phyloP scores from a whole-genome alignment of 1,140 invertebrate genomes.

The Steinernema feltiae region DNA sequence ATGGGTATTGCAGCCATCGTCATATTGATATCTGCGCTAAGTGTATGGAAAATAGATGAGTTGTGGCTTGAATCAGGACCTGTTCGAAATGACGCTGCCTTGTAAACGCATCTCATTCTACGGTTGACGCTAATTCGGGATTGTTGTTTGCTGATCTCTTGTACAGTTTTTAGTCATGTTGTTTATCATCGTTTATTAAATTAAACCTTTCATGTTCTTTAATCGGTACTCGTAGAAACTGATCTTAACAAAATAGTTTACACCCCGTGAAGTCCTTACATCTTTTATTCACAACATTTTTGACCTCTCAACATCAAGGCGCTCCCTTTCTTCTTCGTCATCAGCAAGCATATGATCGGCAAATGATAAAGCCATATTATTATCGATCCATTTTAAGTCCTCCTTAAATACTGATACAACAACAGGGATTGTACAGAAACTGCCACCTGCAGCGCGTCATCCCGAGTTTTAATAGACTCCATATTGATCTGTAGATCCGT shows the following conservation, averaged over 20 bases:
- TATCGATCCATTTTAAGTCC: slow-evolving; percentile 63
- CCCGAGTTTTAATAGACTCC: neutral
- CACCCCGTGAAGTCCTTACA: too few species aligned
- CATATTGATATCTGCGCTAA: neutral
- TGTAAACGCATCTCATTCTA: neutral
- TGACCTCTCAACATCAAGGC: neutral
- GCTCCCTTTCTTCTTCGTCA: slow-evolving; percentile 62
- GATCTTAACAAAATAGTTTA: too few species aligned
- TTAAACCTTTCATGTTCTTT: neutral
- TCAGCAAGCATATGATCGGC: slow-evolving; percentile 61
- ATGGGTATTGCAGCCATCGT: neutral
- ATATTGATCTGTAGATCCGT: slow-evolving; percentile 25
- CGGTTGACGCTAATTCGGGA: neutral
- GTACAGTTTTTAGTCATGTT: too few species aligned
- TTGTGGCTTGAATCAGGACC: neutral
- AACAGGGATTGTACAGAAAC: neutral
- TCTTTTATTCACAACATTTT: neutral
- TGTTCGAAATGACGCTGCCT: neutral
- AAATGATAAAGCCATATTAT: slow-evolving; percentile 62
- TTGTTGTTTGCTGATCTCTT: too few species aligned
- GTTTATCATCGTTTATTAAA: neutral
- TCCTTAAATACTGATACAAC: slow-evolving; percentile 54
- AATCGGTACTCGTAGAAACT: too few species aligned
- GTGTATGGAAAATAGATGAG: neutral
- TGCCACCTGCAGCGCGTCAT: slow-evolving; percentile 26